A percentile compares a stretch with the other conserved stretches of the same genome.
These are phyloP conservation scores for Limnephilus lunatus DNA, from an alignment of 2,888 invertebrate species.

Conservation along the genomic window DNA sequence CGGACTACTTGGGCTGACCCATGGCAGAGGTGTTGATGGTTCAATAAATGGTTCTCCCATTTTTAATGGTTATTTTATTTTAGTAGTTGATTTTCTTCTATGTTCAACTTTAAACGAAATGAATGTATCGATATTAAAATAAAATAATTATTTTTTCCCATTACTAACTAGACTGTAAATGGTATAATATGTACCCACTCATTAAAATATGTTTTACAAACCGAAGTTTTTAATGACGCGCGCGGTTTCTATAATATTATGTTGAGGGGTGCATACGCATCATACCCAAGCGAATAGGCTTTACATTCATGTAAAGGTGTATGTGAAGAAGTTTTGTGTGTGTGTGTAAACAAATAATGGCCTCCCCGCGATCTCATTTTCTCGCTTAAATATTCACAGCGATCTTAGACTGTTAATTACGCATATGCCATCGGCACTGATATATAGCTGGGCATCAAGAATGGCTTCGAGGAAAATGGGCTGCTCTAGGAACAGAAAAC, in stretches of 20 bases:
- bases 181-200: background rate
- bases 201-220: background rate
- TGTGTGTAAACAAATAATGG: background rate
- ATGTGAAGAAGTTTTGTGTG: background rate
- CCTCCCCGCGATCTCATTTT: conserved; percentile 27
- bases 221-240: background rate
- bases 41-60: too few relatives aligned
- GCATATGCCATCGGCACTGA: conserved; percentile 28
- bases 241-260: background rate
- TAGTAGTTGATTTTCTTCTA: too few relatives aligned
- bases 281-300: background rate
- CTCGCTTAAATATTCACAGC: conserved; percentile 48
- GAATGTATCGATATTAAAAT: too few relatives aligned
- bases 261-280: background rate
- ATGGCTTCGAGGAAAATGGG: background rate
- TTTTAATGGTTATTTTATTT: too few relatives aligned
- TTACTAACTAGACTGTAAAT: background rate
- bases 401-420: conserved; percentile 54
- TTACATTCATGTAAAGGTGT: background rate
- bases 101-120: too few relatives aligned
- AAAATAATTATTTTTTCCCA: background rate
- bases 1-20: too few relatives aligned
- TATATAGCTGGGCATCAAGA: conserved; percentile 17
- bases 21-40: too few relatives aligned
- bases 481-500: background rate